Conservation (phyloP, 2,113 vertebrate genomes). For the human (Homo sapiens) region GRCh38 chr6:95692001-95692500, state of each 20-base stretch:
- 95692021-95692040: neutral
- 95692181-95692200: neutral
- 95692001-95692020: neutral
- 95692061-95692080: neutral
- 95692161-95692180: neutral
- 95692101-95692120: neutral
- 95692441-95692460: constrained; percentile 51
- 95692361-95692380: neutral
- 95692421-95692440: constrained; percentile 47
- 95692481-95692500: constrained; percentile 66
- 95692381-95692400: neutral
- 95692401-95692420: constrained; percentile 39
- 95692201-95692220: neutral
- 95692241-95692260: no score
- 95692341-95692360: constrained; percentile 21
- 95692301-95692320: neutral
- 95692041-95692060: neutral
- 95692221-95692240: neutral
- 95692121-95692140: neutral
- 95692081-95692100: neutral
- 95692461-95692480: constrained; percentile 42
- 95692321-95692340: neutral
- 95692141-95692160: neutral
- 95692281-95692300: neutral
- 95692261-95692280: neutral